phyloP scores from a whole-genome alignment of 2,797 vertebrate species.

The Fistularia commersonii region DNA sequence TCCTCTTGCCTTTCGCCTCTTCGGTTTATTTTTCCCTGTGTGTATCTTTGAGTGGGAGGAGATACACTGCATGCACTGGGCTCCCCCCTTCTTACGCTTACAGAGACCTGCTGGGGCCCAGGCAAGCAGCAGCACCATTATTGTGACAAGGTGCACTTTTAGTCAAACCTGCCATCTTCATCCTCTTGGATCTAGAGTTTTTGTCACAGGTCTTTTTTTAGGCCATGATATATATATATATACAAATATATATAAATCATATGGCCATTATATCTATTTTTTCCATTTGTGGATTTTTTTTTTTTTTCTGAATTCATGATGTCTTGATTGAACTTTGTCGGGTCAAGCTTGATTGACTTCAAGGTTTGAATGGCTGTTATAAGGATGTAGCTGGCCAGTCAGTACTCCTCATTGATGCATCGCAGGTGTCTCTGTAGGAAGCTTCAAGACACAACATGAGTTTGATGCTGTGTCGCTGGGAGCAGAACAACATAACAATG shows the following conservation, averaged over 20 bases:
- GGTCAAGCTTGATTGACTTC: conserved; percentile 1
- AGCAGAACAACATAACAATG: conserved; percentile 88
- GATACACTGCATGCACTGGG: conserved; percentile 44
- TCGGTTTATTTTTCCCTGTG: conserved; percentile 59
- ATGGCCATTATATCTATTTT: not conserved
- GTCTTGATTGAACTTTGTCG: not conserved
- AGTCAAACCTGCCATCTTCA: conserved; percentile 13
- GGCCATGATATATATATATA: no score
- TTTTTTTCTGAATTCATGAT: not conserved
- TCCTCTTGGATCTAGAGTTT: conserved; percentile 3
- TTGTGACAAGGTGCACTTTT: conserved; percentile 20
- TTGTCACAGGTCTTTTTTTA: not conserved
- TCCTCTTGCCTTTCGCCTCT: conserved; percentile 49
- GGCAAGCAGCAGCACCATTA: conserved; percentile 30
- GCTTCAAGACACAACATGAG: conserved; percentile 75
- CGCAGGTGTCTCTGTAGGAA: conserved; percentile 70
- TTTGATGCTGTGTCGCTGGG: conserved; percentile 88
- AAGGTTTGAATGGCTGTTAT: conserved; percentile 34
- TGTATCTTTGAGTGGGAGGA: conserved; percentile 55
- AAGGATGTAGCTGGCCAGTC: conserved; percentile 16
- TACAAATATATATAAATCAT: no score
- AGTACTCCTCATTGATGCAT: conserved; percentile 24
- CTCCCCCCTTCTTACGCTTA: conserved; percentile 11
- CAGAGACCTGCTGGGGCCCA: conserved; percentile 46
- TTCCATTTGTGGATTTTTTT: conserved; percentile 3